These are phyloP conservation scores for Sarcophilus harrisii DNA, from an alignment of 2,797 vertebrate species.

Conservation along the genomic window DNA sequence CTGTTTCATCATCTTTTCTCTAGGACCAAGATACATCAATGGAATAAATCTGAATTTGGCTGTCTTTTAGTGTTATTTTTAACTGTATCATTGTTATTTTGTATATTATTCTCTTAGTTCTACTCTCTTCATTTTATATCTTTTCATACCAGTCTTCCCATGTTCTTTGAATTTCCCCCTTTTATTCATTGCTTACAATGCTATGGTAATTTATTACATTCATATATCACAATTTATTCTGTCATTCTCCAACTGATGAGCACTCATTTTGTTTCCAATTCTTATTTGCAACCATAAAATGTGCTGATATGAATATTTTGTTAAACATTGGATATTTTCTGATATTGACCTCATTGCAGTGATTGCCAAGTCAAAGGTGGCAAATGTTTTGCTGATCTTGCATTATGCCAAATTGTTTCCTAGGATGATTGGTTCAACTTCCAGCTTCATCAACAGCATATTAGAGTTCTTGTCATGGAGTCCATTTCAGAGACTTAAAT, in stretches of 20 bases:
- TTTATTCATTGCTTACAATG: conserved; percentile 3
- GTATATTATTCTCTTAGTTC: neutral
- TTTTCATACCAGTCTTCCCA: neutral
- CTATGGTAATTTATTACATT: neutral
- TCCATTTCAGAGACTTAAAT: neutral
- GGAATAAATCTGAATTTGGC: neutral
- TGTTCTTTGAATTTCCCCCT: neutral
- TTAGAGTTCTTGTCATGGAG: neutral
- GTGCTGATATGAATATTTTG: neutral
- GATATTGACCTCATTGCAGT: neutral
- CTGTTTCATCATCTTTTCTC: neutral
- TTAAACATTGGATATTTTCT: neutral
- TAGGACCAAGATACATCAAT: neutral
- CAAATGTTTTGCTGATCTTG: neutral
- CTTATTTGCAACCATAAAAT: neutral
- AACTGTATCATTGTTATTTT: neutral
- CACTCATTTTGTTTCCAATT: neutral
- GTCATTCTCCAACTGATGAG: neutral
- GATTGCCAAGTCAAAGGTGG: neutral
- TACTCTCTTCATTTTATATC: neutral
- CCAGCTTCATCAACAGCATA: neutral
- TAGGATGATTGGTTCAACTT: neutral
- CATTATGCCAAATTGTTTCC: neutral
- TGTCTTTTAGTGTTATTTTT: neutral
- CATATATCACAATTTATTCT: neutral